phyloP scores from a whole-genome alignment of 2,888 invertebrate species.

The Morpho deidamia region DNA sequence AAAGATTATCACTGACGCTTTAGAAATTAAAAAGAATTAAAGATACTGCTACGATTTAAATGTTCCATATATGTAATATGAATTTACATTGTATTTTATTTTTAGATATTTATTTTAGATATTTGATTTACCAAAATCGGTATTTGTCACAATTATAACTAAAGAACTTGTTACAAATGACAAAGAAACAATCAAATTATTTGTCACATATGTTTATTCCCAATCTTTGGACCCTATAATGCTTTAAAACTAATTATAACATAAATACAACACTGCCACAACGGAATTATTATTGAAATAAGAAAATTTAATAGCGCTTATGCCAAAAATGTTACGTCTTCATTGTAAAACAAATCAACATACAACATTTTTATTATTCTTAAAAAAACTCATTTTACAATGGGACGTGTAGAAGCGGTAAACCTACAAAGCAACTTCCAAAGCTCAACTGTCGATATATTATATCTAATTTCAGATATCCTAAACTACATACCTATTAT shows the following conservation, averaged over 20 bases:
- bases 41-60: no score
- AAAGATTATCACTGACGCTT: no score
- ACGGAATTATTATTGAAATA: constrained; percentile 47
- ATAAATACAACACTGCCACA: constrained; percentile 75
- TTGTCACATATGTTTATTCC: constrained; percentile 83
- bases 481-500: constrained; percentile 57
- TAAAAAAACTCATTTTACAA: constrained; percentile 48
- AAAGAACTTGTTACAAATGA: constrained; percentile 22
- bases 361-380: constrained; percentile 19
- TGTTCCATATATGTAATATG: no score
- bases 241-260: constrained; percentile 81
- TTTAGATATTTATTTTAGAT: neutral
- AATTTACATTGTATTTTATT: no score
- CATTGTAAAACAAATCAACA: constrained; percentile 45
- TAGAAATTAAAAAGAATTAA: no score
- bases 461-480: constrained; percentile 56
- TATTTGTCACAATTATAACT: neutral
- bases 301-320: constrained; percentile 44
- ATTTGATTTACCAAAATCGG: neutral
- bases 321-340: constrained; percentile 34
- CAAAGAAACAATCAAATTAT: constrained; percentile 57
- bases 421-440: constrained; percentile 62
- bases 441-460: constrained; percentile 57
- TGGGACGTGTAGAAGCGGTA: constrained; percentile 46
- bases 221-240: constrained; percentile 86